Evolutionary conservation across 1,140 invertebrate genomes (phyloP).

Genomic region (Drosophila watanabei): DNA sequence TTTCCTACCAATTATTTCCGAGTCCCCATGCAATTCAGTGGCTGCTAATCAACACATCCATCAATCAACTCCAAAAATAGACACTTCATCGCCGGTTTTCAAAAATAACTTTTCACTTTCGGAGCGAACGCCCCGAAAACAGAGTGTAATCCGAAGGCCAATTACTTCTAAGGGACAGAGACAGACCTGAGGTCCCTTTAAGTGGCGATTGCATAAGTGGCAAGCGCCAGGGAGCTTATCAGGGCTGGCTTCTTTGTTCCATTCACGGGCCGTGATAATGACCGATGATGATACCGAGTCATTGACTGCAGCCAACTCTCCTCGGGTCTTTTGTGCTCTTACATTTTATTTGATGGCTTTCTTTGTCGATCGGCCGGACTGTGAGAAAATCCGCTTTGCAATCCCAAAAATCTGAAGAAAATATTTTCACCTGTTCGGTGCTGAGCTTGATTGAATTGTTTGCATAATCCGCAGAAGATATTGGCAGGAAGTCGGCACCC

Average conservation of each 20-base stretch:
- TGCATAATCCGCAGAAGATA: conserved; percentile 30
- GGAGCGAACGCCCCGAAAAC: conserved; percentile 23
- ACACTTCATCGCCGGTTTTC: conserved; percentile 66
- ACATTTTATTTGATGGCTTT: conserved; percentile 73
- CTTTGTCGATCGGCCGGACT: conserved; percentile 57
- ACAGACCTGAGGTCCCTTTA: conserved; percentile 21
- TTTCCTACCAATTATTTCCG: conserved; percentile 44
- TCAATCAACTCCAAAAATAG: conserved; percentile 42
- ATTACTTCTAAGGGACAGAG: conserved; percentile 61
- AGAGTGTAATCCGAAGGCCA: conserved; percentile 55
- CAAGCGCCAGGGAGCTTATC: conserved; percentile 56
- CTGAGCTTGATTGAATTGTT: conserved; percentile 26
- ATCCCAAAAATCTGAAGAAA: conserved; percentile 49
- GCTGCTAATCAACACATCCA: conserved; percentile 58
- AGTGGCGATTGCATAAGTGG: conserved; percentile 63
- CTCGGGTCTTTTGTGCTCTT: conserved; percentile 52
- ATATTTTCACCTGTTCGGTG: conserved; percentile 70
- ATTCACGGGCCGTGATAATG: conserved; percentile 59
- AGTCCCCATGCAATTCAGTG: conserved; percentile 39
- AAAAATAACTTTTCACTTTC: conserved; percentile 74
- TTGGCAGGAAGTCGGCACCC: conserved; percentile 36
- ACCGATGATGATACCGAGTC: conserved; percentile 65
- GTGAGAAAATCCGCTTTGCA: conserved; percentile 53
- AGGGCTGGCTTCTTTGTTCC: conserved; percentile 38
- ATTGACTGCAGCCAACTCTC: conserved; percentile 50